phyloP scores from a whole-genome alignment of 2,113 vertebrate species.

The Ciconia boyciana region DNA sequence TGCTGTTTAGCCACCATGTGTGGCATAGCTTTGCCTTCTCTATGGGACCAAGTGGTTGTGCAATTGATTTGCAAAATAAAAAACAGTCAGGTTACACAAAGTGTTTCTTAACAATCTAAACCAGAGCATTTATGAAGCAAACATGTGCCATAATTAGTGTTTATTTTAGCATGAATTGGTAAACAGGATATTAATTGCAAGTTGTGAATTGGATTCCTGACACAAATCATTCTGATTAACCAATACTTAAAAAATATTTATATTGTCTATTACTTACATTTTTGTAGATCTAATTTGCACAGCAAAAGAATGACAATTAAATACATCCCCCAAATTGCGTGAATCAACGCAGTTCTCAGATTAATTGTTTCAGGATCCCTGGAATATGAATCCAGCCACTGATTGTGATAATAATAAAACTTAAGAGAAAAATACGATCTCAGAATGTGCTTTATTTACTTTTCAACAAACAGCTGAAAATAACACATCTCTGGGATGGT shows the following conservation, averaged over 20 bases:
- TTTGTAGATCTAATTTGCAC: constrained; percentile 4
- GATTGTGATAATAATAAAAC: neutral
- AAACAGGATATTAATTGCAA: constrained; percentile 56
- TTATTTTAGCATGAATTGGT: constrained; percentile 58
- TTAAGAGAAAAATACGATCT: neutral
- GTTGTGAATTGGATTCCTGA: constrained; percentile 43
- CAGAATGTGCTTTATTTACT: neutral
- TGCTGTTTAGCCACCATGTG: constrained; percentile 79
- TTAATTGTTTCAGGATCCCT: neutral
- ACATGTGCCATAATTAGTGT: constrained; percentile 52
- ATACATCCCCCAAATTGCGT: neutral
- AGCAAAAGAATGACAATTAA: neutral
- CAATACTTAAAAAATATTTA: neutral
- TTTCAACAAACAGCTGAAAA: neutral
- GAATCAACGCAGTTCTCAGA: neutral
- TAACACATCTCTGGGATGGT: neutral
- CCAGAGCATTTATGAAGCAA: constrained; percentile 53
- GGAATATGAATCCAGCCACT: neutral
- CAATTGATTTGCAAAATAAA: constrained; percentile 70
- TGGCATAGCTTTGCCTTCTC: constrained; percentile 66
- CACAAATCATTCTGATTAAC: constrained; percentile 34
- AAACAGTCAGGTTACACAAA: constrained; percentile 49
- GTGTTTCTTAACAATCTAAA: constrained; percentile 55
- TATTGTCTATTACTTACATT: neutral
- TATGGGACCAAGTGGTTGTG: constrained; percentile 42